phyloP scores from a whole-genome alignment of 2,797 vertebrate genomes.

The Fringilla coelebs region DNA sequence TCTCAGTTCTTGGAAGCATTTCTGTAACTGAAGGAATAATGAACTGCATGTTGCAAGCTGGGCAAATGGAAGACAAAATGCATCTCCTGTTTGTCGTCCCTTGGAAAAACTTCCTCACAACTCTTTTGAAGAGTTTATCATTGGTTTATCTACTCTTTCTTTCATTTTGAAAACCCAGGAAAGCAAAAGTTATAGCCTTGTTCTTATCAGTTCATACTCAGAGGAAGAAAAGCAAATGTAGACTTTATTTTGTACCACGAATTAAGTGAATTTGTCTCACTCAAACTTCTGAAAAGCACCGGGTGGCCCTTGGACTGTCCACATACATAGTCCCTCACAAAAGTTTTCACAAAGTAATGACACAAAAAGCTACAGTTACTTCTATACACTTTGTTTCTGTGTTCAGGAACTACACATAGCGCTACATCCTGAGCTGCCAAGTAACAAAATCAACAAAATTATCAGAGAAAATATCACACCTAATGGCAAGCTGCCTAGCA shows the following conservation, averaged over 20 bases:
- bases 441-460: neutral
- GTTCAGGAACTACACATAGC: neutral
- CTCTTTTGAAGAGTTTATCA: neutral
- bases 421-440: neutral
- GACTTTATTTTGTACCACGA: neutral
- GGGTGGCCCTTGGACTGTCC: neutral
- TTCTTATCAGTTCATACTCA: neutral
- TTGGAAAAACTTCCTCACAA: neutral
- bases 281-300: neutral
- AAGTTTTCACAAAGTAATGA: neutral
- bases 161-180: neutral
- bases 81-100: neutral
- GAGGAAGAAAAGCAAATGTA: neutral
- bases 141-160: neutral
- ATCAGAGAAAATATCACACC: neutral
- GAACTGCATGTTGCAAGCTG: neutral
- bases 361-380: neutral
- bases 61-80: neutral
- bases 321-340: fast-evolving
- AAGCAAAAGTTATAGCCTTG: neutral
- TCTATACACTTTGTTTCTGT: neutral
- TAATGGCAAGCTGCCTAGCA: neutral
- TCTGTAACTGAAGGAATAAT: neutral
- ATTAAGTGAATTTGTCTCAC: neutral
- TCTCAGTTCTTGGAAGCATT: neutral